These are phyloP conservation scores for Lutjanus argentimaculatus DNA, from an alignment of 2,797 vertebrate species.

Conservation along the genomic window DNA sequence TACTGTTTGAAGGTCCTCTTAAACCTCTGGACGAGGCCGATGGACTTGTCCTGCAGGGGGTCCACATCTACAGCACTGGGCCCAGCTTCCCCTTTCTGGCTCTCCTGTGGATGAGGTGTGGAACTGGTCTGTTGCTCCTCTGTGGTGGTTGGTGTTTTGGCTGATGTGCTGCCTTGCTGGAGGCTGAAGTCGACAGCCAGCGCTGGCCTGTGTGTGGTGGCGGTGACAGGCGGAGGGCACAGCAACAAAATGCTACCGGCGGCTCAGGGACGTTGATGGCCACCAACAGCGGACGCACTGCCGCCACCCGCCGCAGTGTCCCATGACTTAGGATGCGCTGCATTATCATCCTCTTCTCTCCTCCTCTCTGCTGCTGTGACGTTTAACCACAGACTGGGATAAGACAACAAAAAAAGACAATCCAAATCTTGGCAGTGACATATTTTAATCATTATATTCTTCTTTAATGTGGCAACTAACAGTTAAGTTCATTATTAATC, in stretches of 20 bases:
- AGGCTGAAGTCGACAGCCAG: conserved; percentile 82
- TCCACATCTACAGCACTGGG: conserved; percentile 83
- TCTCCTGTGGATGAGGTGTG: conserved; percentile 20
- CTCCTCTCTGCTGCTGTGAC: conserved; percentile 44
- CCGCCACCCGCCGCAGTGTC: conserved; percentile 74
- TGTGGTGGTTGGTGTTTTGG: conserved; percentile 66
- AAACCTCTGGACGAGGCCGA: conserved; percentile 93
- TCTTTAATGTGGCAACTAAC: too few species aligned
- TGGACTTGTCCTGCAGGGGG: conserved; percentile 95
- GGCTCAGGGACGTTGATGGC: conserved; percentile 11
- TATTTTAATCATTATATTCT: background rate
- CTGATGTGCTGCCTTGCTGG: conserved; percentile 76
- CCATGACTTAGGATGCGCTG: conserved; percentile 80
- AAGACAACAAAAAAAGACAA: background rate
- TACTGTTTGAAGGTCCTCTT: conserved; percentile 98
- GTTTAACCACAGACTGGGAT: conserved; percentile 49
- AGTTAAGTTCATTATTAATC: too few species aligned
- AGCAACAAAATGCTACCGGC: conserved; percentile 53
- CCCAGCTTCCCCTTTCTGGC: conserved; percentile 6
- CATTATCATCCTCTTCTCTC: conserved; percentile 78
- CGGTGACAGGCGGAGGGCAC: conserved; percentile 44
- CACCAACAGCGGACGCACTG: conserved; percentile 54
- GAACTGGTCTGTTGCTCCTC: conserved; percentile 40
- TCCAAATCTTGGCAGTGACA: background rate
- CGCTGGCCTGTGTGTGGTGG: conserved; percentile 39